Base-by-base conservation (phyloP, 2,797 vertebrate genomes). In the Staurois parvus region DNA sequence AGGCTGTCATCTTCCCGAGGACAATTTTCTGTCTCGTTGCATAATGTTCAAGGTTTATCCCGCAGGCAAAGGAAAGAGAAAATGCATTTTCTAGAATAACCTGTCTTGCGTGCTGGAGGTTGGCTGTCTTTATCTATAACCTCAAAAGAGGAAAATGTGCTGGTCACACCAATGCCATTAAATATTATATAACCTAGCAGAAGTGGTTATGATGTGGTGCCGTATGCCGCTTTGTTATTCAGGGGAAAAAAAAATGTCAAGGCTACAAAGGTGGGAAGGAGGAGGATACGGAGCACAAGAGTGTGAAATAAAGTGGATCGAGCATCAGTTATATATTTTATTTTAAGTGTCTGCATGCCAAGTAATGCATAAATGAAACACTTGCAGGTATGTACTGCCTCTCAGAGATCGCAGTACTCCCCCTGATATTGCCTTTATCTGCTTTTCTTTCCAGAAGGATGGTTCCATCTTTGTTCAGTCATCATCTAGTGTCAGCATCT, bases 1-100 rank as follows among this genome's bases (percentile, higher is more conserved):
- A 8, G 78, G 78, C 64, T 48, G 48, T 69, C 42, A 10, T 32
- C 42, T 52, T 79, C 19, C 45, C 30, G 48, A 30, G 42, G 66
- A 69, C 29, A 19, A 69, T 48, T 34, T 67, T 70, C 78, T 70
- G 78, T 70, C 78, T 79, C 21, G 24, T 37, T 48, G 15, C 66
- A 52, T 70, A 67, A 70, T 34, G 66, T 69, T 69, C 78, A 69
- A 69, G 64, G 66, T 69, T 68, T 52, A 79, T 48, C 77, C 28
- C 40, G 19, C 5, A 24, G 77, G 66, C 15, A 24, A 19, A 4
- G 9, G 21, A 10, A 79, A 32, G 64, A 32, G 42, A 30, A 79
- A 48, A 69, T 69, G 64, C 77, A 32, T 21, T 69, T 79, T 26
- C 77, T 48, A 69, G 66, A 30, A 29, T 68, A 68, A 68, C 6